These are phyloP conservation scores for Boulengeromyrus knoepffleri DNA, from an alignment of 2,113 vertebrate genomes.

Conservation along the genomic window DNA sequence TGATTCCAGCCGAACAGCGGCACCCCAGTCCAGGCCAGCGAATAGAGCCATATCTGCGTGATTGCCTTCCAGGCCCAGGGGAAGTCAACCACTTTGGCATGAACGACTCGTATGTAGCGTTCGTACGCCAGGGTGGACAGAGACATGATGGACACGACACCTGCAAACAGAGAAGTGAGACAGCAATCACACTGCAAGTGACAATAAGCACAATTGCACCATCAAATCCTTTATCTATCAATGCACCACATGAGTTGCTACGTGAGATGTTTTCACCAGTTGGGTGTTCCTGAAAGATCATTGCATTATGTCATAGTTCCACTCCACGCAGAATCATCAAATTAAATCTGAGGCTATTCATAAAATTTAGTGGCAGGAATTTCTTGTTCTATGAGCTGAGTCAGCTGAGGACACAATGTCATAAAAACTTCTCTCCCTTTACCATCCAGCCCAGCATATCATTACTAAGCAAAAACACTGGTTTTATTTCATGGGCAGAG, in stretches of 20 bases:
- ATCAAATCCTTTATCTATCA: background rate
- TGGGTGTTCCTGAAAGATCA: background rate
- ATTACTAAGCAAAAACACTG: background rate
- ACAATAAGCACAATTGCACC: background rate
- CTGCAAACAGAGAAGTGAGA: constrained; percentile 44
- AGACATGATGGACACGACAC: constrained; percentile 84
- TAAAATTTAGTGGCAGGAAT: background rate
- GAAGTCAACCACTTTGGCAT: constrained; percentile 80
- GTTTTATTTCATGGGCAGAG: background rate
- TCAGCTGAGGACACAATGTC: background rate
- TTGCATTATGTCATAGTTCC: background rate
- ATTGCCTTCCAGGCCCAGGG: constrained; percentile 82
- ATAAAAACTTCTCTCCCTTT: background rate
- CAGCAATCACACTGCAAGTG: background rate
- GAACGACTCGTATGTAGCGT: constrained; percentile 81
- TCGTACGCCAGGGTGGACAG: constrained; percentile 81
- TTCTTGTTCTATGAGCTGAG: background rate
- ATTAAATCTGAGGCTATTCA: background rate
- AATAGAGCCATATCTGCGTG: constrained; percentile 86
- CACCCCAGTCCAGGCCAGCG: constrained; percentile 81
- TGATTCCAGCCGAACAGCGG: constrained; percentile 89
- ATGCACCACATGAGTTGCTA: background rate
- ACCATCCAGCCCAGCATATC: background rate
- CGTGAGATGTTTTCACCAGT: background rate
- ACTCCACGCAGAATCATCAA: background rate